These are phyloP conservation scores for Solenodon paradoxus DNA, from an alignment of 2,113 vertebrate genomes.

Conservation along the genomic window DNA sequence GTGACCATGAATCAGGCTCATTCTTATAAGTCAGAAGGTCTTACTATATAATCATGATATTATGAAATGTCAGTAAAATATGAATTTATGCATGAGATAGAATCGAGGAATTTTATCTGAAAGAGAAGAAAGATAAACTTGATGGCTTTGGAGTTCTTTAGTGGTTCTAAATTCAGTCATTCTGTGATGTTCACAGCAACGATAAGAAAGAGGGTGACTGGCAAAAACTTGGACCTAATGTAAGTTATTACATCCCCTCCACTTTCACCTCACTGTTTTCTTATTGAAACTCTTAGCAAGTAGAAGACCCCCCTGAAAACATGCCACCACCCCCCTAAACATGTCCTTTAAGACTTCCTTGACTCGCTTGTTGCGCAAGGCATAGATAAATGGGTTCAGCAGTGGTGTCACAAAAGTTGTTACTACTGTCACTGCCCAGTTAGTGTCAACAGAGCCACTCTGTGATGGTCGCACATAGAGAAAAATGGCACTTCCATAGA, in stretches of 20 bases:
- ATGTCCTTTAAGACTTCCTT: conserved; percentile 57
- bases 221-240: background rate
- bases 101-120: conserved; percentile 7
- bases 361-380: conserved; percentile 57
- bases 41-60: background rate
- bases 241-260: background rate
- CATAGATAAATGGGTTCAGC: conserved; percentile 73
- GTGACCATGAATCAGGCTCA: background rate
- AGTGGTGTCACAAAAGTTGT: conserved; percentile 70
- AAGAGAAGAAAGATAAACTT: background rate
- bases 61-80: background rate
- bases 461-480: conserved; percentile 67
- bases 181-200: background rate
- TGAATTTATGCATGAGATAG: background rate
- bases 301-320: background rate
- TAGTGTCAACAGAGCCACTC: conserved; percentile 46
- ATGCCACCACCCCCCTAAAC: conserved; percentile 5
- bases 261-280: conserved; percentile 1
- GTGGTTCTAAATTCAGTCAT: background rate
- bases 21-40: background rate
- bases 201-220: background rate
- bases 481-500: conserved; percentile 70
- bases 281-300: background rate
- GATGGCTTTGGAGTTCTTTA: background rate
- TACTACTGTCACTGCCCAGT: conserved; percentile 66